phyloP scores from a whole-genome alignment of 2,797 vertebrate genomes.

The Ptychobarbus kaznakovi region DNA sequence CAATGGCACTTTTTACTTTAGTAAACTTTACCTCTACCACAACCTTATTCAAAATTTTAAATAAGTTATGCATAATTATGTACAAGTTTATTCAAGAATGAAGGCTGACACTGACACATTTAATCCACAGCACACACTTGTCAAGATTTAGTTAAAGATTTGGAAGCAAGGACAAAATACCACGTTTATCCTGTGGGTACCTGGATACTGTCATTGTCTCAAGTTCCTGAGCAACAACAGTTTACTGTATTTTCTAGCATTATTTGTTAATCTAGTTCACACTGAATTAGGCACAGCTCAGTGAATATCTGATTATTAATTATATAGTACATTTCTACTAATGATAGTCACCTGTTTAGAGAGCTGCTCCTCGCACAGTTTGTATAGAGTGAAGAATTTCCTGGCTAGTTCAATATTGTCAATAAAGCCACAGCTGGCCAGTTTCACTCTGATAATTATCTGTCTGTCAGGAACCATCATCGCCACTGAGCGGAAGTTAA shows the following conservation, averaged over 20 bases:
- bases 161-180: not conserved
- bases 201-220: not conserved
- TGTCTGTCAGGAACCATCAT: slow-evolving; percentile 99
- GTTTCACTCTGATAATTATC: slow-evolving; percentile 96
- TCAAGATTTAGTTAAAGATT: not conserved
- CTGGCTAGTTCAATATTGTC: slow-evolving; percentile 90
- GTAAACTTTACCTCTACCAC: not conserved
- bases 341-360: slow-evolving; percentile 89
- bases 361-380: slow-evolving; percentile 96
- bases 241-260: not conserved
- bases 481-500: slow-evolving; percentile 94
- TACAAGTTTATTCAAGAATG: not conserved
- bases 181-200: not conserved
- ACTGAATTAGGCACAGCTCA: not conserved
- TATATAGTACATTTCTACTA: not conserved
- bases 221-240: not conserved
- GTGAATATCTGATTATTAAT: not conserved
- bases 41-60: not conserved
- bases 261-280: not conserved
- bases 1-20: not conserved
- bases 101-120: not conserved
- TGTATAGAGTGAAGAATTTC: slow-evolving; percentile 96
- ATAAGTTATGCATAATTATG: not conserved
- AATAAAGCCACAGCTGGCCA: slow-evolving; percentile 95
- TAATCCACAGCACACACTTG: not conserved